Conservation (phyloP, 2,113 vertebrate genomes). For the Trochalopteron elliotii region DNA sequence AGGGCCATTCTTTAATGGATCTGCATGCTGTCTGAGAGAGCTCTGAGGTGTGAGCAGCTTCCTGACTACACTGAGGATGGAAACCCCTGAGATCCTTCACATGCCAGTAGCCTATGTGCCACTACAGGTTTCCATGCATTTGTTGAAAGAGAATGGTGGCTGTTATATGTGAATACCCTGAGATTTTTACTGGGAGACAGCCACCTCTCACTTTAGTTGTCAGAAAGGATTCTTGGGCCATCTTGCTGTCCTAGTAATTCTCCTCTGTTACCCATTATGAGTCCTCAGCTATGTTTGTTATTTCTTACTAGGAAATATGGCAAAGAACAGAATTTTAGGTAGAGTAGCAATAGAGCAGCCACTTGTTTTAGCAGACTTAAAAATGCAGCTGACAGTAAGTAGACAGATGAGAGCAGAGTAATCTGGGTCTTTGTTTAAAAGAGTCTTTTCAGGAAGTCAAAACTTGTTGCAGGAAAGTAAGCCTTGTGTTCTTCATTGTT, state of each 20-base stretch:
- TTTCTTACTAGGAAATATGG: background rate
- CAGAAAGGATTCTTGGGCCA: background rate
- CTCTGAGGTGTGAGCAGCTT: background rate
- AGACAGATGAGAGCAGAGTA: background rate
- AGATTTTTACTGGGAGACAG: background rate
- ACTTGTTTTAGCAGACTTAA: background rate
- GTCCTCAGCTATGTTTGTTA: background rate
- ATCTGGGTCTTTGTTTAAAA: background rate
- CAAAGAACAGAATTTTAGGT: background rate
- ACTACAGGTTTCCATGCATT: accelerated
- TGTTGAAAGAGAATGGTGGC: background rate
- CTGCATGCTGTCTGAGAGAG: background rate
- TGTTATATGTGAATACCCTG: accelerated
- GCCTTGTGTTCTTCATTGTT: background rate
- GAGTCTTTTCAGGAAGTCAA: background rate
- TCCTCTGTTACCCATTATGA: background rate
- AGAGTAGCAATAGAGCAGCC: background rate
- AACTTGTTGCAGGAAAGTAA: background rate
- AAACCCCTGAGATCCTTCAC: background rate
- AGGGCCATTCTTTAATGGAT: background rate
- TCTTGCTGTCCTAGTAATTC: background rate
- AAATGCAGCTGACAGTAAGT: background rate
- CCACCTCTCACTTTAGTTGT: background rate
- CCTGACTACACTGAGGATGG: background rate
- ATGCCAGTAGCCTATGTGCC: background rate